Evolutionary conservation across 2,113 vertebrate species (phyloP), one percentile per base, ranked within the genome.

Genomic region (Cololabis saira): DNA sequence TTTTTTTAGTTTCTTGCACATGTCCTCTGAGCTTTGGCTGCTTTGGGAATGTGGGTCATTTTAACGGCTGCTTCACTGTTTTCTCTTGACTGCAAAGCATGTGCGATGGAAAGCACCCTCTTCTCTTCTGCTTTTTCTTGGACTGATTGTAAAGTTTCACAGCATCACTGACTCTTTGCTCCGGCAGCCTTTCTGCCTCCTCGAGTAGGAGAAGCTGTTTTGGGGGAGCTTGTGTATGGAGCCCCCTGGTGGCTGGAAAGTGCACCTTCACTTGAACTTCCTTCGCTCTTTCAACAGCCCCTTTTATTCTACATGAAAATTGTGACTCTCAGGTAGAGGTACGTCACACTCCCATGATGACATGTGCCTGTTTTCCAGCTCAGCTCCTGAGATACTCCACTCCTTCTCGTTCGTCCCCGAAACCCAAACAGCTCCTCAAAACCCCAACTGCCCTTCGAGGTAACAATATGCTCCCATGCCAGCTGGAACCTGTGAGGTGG

Each of bases 351-450:
- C 49, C 63, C 24, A 9, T 55, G 56, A 22, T 76, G 61, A 83
- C 95, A 86, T 92, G 89, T 96, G 91, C 93, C 95, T 97, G 91
- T 98, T 89, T 96, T 86, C 91, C 94, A 95, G 95, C 94, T 91
- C 93, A 91, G 80, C 94, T 83, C 70, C 90, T 95, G 91, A 97
- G 95, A 94, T 94, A 95, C 93, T 94, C 95, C 74, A 90, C 93
- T 89, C 94, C 95, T 83, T 93, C 94, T 89, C 94, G 94, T 80
- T 93, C 95, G 88, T 95, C 95, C 89, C 97, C 96, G 93, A 99
- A 98, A 97, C 90, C 95, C 92, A 98, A 98, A 96, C 95, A 95
- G 93, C 95, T 93, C 85, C 95, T 97, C 92, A 95, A 94, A 95
- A 95, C 92, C 89, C 94, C 95, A 85, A 92, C 95, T 71, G 79